A percentile compares a stretch with the other conserved stretches of the same genome.
Evolutionary conservation across 2,888 invertebrate species (phyloP).

Genomic region (Gastrophysa polygoni): DNA sequence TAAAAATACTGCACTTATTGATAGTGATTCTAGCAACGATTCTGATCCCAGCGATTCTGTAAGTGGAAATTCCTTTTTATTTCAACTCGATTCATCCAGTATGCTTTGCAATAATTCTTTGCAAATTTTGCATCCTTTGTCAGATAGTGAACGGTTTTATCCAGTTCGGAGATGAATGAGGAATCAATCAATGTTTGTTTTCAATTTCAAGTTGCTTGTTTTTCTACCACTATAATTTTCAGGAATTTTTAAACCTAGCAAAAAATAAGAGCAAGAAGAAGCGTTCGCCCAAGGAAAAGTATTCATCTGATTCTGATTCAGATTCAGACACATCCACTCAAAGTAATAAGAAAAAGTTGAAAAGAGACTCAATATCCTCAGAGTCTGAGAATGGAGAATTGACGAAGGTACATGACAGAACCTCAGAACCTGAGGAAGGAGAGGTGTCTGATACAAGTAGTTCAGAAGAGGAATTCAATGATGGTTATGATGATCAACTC

Average conservation of each 20-base stretch:
- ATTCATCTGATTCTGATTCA: slow-evolving; percentile 52
- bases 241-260: slow-evolving; percentile 82
- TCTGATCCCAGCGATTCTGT: slow-evolving; percentile 78
- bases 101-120: too few species aligned
- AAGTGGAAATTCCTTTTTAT: slow-evolving; percentile 62
- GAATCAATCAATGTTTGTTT: slow-evolving; percentile 9
- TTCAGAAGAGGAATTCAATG: slow-evolving; percentile 88
- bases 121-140: background rate
- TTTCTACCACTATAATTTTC: slow-evolving; percentile 25
- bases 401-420: slow-evolving; percentile 51
- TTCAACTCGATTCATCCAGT: too few species aligned
- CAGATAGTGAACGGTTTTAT: background rate
- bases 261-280: slow-evolving; percentile 76
- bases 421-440: slow-evolving; percentile 85
- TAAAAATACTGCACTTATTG: slow-evolving; percentile 81
- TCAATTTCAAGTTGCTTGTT: background rate
- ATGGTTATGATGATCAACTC: slow-evolving; percentile 95
- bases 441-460: slow-evolving; percentile 78
- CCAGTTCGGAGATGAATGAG: background rate
- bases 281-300: slow-evolving; percentile 56
- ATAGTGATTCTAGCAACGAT: slow-evolving; percentile 82
- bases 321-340: slow-evolving; percentile 50
- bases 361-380: slow-evolving; percentile 47
- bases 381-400: slow-evolving; percentile 59
- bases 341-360: slow-evolving; percentile 46